A percentile compares a stretch with the other conserved stretches of the same genome.
phyloP scores from a whole-genome alignment of 2,797 vertebrate species.

The Scleropages formosus region DNA sequence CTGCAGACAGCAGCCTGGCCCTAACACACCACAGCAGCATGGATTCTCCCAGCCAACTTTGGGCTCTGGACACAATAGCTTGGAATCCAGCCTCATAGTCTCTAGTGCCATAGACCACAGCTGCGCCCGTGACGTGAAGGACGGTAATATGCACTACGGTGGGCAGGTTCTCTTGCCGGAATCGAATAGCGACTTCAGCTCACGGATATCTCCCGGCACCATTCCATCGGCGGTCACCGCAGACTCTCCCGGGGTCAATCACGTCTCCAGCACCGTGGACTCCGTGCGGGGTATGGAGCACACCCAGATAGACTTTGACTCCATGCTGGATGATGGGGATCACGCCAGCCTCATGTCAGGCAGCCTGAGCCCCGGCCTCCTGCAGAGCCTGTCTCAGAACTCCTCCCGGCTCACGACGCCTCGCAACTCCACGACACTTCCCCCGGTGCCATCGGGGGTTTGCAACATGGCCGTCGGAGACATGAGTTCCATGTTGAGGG shows the following conservation, averaged over 20 bases:
- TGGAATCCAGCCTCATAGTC: constrained; percentile 78
- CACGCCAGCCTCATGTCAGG: constrained; percentile 96
- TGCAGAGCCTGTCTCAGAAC: constrained; percentile 93
- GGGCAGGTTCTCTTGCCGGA: constrained; percentile 90
- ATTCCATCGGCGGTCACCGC: constrained; percentile 61
- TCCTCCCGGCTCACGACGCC: constrained; percentile 96
- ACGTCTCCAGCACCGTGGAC: constrained; percentile 93
- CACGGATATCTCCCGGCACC: constrained; percentile 63
- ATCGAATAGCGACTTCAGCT: constrained; percentile 66
- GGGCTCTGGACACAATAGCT: constrained; percentile 60
- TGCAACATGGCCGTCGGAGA: constrained; percentile 99
- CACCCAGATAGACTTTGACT: constrained; percentile 92
- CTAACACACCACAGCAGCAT: constrained; percentile 66
- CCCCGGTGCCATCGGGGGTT: constrained; percentile 85
- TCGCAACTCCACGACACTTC: constrained; percentile 88
- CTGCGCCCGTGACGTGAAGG: constrained; percentile 54
- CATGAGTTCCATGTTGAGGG: constrained; percentile 98
- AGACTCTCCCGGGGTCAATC: constrained; percentile 86
- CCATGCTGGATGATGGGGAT: constrained; percentile 94
- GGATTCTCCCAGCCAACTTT: constrained; percentile 68
- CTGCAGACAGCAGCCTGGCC: constrained; percentile 64
- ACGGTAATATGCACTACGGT: constrained; percentile 75
- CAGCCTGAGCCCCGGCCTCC: constrained; percentile 87
- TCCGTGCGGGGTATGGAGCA: constrained; percentile 82
- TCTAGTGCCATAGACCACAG: constrained; percentile 55